phyloP scores from a whole-genome alignment of 2,113 vertebrate genomes.

The Gambusia holbrooki region DNA sequence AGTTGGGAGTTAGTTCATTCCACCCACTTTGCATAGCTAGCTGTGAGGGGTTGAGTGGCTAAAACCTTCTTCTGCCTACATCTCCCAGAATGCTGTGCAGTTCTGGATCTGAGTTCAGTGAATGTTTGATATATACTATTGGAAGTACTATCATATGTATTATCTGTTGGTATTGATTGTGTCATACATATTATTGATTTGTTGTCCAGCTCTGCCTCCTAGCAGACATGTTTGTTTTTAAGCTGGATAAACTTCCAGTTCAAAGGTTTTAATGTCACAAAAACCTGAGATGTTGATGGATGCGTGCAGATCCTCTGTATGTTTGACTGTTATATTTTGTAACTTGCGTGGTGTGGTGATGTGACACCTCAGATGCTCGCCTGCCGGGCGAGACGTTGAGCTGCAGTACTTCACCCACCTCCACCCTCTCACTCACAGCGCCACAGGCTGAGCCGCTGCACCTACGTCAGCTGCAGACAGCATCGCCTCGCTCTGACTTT shows the following conservation, averaged over 20 bases:
- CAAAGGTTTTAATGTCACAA: not conserved
- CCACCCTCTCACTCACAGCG: not conserved
- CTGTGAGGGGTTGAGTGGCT: no score
- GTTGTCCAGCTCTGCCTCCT: no score
- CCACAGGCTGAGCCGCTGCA: slow-evolving; percentile 18
- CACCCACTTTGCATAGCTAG: no score
- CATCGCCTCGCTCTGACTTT: slow-evolving; percentile 34
- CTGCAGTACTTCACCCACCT: slow-evolving; percentile 30
- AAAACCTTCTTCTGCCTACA: no score
- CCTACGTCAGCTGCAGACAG: slow-evolving; percentile 19
- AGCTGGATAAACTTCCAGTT: not conserved
- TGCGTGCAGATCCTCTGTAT: slow-evolving; percentile 31
- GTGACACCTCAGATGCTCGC: slow-evolving; percentile 41
- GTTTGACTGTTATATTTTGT: slow-evolving; percentile 55
- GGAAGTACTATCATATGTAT: no score
- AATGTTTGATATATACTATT: no score
- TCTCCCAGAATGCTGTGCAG: no score
- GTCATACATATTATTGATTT: no score
- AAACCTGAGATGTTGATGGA: not conserved
- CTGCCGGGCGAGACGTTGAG: slow-evolving; percentile 15
- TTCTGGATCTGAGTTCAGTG: no score
- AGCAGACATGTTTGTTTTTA: not conserved
- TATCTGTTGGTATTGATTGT: no score
- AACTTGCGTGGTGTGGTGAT: slow-evolving; percentile 14
- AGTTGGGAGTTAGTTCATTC: no score